Conservation (phyloP, 2,113 vertebrate genomes). For the Ahaetulla prasina region DNA sequence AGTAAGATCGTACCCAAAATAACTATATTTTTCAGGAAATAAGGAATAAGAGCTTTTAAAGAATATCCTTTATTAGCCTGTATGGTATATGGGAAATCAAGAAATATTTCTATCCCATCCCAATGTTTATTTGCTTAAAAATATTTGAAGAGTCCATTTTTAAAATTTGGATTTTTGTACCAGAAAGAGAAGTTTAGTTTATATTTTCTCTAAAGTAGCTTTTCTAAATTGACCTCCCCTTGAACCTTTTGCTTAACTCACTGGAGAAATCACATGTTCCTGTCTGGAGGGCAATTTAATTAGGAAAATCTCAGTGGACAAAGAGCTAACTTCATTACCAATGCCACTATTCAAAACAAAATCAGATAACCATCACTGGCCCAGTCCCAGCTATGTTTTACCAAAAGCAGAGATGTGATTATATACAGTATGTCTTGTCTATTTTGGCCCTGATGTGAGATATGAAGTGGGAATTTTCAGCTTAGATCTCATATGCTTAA, state of each 20-base stretch:
- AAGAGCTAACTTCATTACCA: neutral
- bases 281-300: neutral
- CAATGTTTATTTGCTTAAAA: neutral
- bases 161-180: neutral
- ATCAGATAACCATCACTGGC: neutral
- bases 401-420: neutral
- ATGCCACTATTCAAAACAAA: neutral
- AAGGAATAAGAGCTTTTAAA: neutral
- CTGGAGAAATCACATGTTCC: neutral
- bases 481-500: neutral
- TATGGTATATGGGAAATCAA: neutral
- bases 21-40: neutral
- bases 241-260: neutral
- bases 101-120: neutral
- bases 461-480: neutral
- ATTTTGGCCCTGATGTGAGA: neutral
- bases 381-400: neutral
- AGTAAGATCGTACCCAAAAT: neutral
- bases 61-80: neutral
- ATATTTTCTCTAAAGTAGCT: neutral
- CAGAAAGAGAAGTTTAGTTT: neutral
- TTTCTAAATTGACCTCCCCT: neutral
- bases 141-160: neutral
- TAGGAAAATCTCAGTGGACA: neutral
- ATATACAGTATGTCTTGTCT: neutral